These are phyloP conservation scores for Pseudococcus longispinus DNA, from an alignment of 2,888 invertebrate genomes.

Conservation along the genomic window DNA sequence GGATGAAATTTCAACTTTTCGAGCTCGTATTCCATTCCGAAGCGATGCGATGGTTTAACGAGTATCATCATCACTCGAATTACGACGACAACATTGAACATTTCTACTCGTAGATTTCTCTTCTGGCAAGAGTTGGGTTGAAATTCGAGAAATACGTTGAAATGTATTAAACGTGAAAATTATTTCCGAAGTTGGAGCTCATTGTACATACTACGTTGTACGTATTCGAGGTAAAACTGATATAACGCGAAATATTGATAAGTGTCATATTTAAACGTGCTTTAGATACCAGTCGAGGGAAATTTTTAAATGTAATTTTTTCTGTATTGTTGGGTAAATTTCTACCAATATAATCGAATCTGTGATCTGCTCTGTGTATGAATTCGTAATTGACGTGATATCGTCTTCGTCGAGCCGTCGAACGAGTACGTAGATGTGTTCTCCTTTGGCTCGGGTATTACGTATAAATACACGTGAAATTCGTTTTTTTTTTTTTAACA, in stretches of 20 bases:
- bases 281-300: not conserved
- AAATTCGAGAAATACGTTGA: not conserved
- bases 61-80: not conserved
- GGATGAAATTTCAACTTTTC: not conserved
- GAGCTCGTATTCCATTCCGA: not conserved
- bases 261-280: not conserved
- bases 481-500: not conserved
- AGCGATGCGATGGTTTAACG: not conserved
- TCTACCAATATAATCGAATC: not conserved
- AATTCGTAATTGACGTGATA: not conserved
- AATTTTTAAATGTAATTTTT: not conserved
- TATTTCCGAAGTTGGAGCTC: too few species aligned
- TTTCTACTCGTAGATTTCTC: too few species aligned
- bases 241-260: not conserved
- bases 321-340: not conserved
- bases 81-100: not conserved
- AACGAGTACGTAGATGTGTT: not conserved
- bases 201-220: too few species aligned
- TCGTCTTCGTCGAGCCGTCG: not conserved
- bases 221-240: not conserved
- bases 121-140: not conserved
- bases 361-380: not conserved
- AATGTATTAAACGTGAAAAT: too few species aligned
- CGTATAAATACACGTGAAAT: not conserved
- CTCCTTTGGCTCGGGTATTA: not conserved